These are phyloP conservation scores for Sussaba pulchella DNA, from an alignment of 2,888 invertebrate genomes.

Conservation along the genomic window DNA sequence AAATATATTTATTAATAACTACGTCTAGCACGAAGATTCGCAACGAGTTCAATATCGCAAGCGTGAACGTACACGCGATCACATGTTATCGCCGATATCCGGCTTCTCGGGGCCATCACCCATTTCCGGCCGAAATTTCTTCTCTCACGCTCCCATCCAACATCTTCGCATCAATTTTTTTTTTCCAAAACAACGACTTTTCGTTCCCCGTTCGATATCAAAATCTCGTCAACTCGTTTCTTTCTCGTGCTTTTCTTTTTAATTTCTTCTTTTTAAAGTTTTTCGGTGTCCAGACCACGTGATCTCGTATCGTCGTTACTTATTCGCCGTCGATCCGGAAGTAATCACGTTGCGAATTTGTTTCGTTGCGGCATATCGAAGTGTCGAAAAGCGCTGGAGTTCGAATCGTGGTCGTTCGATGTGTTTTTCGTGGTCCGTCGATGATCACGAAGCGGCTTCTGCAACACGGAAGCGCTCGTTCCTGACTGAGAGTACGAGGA, in stretches of 20 bases:
- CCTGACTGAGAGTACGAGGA: slow-evolving; percentile 32
- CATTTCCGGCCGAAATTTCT: slow-evolving; percentile 75
- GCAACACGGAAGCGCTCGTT: slow-evolving; percentile 44
- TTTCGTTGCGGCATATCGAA: neutral
- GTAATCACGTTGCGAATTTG: neutral
- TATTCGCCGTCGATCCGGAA: no score
- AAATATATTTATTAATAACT: slow-evolving; percentile 20
- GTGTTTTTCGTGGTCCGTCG: neutral
- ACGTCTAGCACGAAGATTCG: slow-evolving; percentile 26
- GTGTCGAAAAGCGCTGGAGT: neutral
- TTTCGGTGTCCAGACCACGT: no score
- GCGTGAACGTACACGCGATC: slow-evolving; percentile 54
- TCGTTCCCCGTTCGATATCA: no score
- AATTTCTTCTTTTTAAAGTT: neutral
- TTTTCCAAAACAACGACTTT: no score
- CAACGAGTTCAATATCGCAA: slow-evolving; percentile 61
- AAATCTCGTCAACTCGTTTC: no score
- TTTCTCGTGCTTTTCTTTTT: neutral
- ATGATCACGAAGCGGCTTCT: neutral
- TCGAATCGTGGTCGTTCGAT: neutral
- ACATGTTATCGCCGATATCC: slow-evolving; percentile 62
- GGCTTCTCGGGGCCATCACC: slow-evolving; percentile 69
- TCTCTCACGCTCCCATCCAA: slow-evolving; percentile 72
- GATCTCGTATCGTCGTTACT: no score
- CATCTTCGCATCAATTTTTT: slow-evolving; percentile 69